These are phyloP conservation scores for Holacanthella duospinosa DNA, from an alignment of 2,888 invertebrate species.

Conservation along the genomic window DNA sequence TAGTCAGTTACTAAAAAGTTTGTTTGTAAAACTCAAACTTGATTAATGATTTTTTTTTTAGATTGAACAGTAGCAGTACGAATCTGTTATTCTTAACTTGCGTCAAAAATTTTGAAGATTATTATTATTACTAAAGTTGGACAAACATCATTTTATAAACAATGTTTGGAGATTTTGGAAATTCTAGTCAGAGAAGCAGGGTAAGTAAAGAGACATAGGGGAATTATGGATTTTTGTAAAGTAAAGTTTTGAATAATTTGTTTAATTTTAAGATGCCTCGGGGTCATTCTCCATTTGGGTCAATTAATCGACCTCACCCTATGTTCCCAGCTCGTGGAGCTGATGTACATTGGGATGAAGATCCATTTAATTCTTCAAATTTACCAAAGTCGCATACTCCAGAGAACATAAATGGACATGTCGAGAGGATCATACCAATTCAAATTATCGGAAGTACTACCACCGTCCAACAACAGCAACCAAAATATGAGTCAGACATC, in stretches of 20 bases:
- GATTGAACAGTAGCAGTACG: too few relatives aligned
- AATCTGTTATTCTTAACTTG: too few relatives aligned
- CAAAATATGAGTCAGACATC: neutral
- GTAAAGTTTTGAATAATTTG: too few relatives aligned
- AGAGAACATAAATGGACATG: neutral
- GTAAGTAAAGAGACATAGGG: too few relatives aligned
- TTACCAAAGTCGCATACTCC: too few relatives aligned
- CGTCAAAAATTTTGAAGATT: too few relatives aligned
- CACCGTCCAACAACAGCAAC: neutral
- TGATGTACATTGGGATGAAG: slow-evolving; percentile 1
- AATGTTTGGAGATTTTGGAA: slow-evolving; percentile 3
- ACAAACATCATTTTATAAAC: too few relatives aligned
- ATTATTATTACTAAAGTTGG: too few relatives aligned
- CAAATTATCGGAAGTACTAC: neutral
- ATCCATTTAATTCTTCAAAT: neutral
- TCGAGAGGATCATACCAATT: neutral
- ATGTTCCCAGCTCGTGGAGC: neutral
- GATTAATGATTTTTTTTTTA: too few relatives aligned
- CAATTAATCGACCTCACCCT: neutral
- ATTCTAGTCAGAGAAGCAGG: neutral
- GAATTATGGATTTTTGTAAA: too few relatives aligned
- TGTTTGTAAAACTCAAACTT: too few relatives aligned
- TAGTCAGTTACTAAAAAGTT: too few relatives aligned
- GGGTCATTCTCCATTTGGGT: neutral
- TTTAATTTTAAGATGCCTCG: neutral